phyloP scores from a whole-genome alignment of 2,113 vertebrate genomes.

The Bufo bufo region DNA sequence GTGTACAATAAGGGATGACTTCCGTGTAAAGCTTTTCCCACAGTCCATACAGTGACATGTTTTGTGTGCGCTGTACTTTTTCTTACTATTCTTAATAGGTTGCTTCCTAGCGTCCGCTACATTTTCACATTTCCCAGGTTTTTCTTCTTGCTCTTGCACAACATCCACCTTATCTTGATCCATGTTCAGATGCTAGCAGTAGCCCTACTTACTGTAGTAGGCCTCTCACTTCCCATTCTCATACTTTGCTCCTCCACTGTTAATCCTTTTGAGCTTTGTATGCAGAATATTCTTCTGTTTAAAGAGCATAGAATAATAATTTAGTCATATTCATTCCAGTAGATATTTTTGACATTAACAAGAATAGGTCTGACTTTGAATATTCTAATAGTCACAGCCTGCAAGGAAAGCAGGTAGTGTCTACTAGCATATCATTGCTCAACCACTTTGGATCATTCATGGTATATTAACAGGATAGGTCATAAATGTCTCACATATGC shows the following conservation, averaged over 20 bases:
- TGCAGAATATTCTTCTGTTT: neutral
- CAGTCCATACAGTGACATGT: constrained; percentile 59
- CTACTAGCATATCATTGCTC: too few relatives aligned
- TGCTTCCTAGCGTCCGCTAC: neutral
- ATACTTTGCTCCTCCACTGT: neutral
- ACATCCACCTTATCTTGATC: neutral
- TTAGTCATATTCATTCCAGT: neutral
- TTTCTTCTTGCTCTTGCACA: neutral
- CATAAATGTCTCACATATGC: too few relatives aligned
- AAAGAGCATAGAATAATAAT: neutral
- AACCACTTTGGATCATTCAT: too few relatives aligned
- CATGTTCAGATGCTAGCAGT: neutral
- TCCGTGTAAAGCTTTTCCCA: constrained; percentile 60
- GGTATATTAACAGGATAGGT: too few relatives aligned
- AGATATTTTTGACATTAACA: too few relatives aligned
- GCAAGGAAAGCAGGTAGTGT: too few relatives aligned
- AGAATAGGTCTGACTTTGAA: too few relatives aligned
- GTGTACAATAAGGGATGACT: constrained; percentile 65
- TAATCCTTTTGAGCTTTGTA: neutral
- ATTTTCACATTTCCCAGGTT: neutral
- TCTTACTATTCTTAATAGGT: neutral
- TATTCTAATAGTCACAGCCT: too few relatives aligned
- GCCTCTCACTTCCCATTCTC: neutral
- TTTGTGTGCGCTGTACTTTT: constrained; percentile 60
- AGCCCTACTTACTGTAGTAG: neutral